These are phyloP conservation scores for Torymus aiolomorphi DNA, from an alignment of 2,888 invertebrate genomes.

Conservation along the genomic window DNA sequence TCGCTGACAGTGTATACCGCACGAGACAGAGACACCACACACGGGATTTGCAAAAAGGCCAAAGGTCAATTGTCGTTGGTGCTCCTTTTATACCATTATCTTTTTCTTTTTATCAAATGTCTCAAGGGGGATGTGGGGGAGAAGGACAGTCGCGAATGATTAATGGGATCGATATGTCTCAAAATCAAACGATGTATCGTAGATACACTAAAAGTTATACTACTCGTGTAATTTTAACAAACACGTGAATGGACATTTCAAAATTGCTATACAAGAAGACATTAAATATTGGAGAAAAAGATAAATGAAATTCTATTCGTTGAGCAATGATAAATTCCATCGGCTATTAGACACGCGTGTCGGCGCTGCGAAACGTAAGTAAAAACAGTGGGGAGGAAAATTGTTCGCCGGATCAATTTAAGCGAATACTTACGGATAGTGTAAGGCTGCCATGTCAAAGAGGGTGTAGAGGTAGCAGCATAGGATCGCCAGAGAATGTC, in stretches of 20 bases:
- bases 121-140: too few relatives aligned
- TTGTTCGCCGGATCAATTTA: not conserved
- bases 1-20: constrained; percentile 64
- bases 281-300: too few relatives aligned
- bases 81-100: too few relatives aligned
- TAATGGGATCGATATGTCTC: too few relatives aligned
- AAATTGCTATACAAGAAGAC: too few relatives aligned
- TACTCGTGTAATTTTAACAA: too few relatives aligned
- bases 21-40: not conserved
- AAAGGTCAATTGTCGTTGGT: not conserved
- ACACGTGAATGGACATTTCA: too few relatives aligned
- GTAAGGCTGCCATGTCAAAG: constrained; percentile 72
- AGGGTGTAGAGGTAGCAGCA: constrained; percentile 74
- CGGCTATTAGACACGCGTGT: not conserved
- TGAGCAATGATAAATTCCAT: not conserved
- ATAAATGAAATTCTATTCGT: too few relatives aligned
- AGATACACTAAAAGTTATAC: too few relatives aligned
- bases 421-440: constrained; percentile 72
- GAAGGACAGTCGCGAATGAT: too few relatives aligned
- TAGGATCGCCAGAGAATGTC: constrained; percentile 72
- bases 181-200: too few relatives aligned
- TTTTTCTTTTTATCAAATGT: too few relatives aligned
- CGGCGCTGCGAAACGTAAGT: constrained; percentile 6
- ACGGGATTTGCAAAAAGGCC: constrained; percentile 23
- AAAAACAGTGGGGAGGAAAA: constrained; percentile 6